A percentile compares a stretch with the other conserved stretches of the same genome.
Evolutionary conservation across 1,140 invertebrate genomes (phyloP).

Genomic region (Protaetia brevitarsis): DNA sequence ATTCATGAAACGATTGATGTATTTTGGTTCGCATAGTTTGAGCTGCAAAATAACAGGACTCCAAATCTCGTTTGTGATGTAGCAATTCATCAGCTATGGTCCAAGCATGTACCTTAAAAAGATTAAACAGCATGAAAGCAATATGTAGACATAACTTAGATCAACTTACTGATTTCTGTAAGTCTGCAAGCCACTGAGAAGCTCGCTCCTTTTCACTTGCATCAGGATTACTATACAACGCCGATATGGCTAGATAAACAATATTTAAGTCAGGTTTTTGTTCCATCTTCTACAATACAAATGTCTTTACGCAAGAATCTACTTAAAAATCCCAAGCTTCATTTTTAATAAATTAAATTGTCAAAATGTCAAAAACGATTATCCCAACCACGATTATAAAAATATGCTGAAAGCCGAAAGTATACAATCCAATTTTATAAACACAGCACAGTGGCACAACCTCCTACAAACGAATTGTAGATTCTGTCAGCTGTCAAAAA

Average conservation of each 20-base stretch:
- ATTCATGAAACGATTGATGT: conserved; percentile 88
- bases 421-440: neutral
- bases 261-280: conserved; percentile 63
- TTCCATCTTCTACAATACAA: conserved; percentile 52
- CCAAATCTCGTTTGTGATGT: conserved; percentile 77
- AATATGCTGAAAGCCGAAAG: neutral
- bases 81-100: conserved; percentile 91
- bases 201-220: conserved; percentile 81
- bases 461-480: too few relatives aligned
- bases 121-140: neutral
- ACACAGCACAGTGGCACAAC: too few relatives aligned
- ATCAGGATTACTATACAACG: conserved; percentile 76
- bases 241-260: conserved; percentile 76
- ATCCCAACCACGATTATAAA: neutral
- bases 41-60: conserved; percentile 96
- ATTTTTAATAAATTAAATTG: conserved; percentile 24
- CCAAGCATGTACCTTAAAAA: conserved; percentile 66
- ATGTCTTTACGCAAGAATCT: neutral
- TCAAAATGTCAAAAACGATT: conserved; percentile 23
- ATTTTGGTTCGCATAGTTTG: conserved; percentile 97
- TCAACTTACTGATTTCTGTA: conserved; percentile 92
- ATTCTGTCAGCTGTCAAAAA: neutral
- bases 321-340: conserved; percentile 9
- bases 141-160: neutral
- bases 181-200: conserved; percentile 83